Base-by-base conservation (phyloP, 2,113 vertebrate genomes). In the Sinocyclocheilus anshuiensis region DNA sequence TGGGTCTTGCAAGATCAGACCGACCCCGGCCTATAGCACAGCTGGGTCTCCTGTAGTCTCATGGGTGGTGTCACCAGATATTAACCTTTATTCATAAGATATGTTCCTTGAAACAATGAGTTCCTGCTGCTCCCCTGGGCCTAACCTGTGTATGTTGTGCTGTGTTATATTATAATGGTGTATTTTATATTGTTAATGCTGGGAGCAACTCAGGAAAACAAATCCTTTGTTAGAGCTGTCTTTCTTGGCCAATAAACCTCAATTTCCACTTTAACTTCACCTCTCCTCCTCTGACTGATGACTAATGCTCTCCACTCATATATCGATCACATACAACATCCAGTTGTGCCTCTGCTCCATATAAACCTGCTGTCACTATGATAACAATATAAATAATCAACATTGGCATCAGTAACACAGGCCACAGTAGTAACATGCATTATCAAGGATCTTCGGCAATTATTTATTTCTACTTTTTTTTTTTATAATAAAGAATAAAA, bases 41-140 rank as follows among this genome's bases (percentile, higher is more conserved):
- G 72, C 91, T 93, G 91, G 90, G 89, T 86, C 90, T 90, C 81
- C 89, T 55, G n/a, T n/a, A 92, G 93, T 94, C 93, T 94, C 92
- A 92, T 91, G 93, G 75, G 83, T 77, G 83, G 78, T 74, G 78
- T 93, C 92, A 91, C 90, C 92, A 90, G 90, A 91, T 91, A 94
- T 94, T 95, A 95, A 94, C 93, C 94, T 93, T 93, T 94, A 90
- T 90, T 88, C 91, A 89, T 26, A 91, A 91, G 77, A 89, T 86
- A 92, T 87, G 89, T 90, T 92, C 89, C 90, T 87, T 83, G 85
- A 2, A 76, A 94, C 91, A 90, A 90, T 65, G 90, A 91, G 90
- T 86, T 10, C 26, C 81, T 82, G 45, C 81, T 71, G 65, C 63
- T 81, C 18, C 61, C 63, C 42, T 48, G 91, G 91, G 90, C 90